Base-by-base conservation (phyloP, 1,140 invertebrate species). In the Pomacea maculata region DNA sequence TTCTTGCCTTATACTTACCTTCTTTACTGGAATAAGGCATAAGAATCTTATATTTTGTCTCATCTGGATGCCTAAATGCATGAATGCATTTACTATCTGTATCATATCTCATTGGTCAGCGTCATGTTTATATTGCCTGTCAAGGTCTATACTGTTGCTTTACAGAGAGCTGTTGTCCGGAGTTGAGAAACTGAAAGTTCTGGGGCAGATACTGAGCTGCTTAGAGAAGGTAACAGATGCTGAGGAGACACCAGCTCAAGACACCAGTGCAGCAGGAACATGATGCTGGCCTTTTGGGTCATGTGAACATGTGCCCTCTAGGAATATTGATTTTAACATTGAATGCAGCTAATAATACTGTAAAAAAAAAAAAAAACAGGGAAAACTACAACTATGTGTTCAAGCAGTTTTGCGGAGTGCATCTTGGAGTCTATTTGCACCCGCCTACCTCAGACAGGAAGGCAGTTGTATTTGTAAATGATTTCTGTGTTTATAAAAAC, bases 151-250 rank as follows among this genome's bases (percentile, higher is more conserved):
- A 65, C 25, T 74, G 80, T 70, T 45, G 68, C n/a, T 65, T 78
- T 86, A 52, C 85, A 88, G 87, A 73, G 86, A 88, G 68, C 82
- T 88, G 15, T 70, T 86, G 54, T 73, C 68, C 17, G 87, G 87
- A 68, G 85, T 88, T 55, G 85, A 86, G 34, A 85, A 84, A 52
- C 80, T 88, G 21, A 85, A 84, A 63, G 74, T 88, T 19, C 78
- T 88, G 55, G 86, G 86, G 0, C 84, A 85, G 57, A 83, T 87
- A 21, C 76, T 88, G n/a, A 75, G 82, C 29, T 86, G 84, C 34
- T 82, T 87, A 70, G 87, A 86, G 54, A 88, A 86, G 73, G 80
- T 87, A 8, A 76, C 80, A 77, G 85, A 85, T 57, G 78, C 75
- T 9, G 81, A 83, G 29, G 74, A 80, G 15, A 65, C 76, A 21